Evolutionary conservation across 2,113 vertebrate species (phyloP), one percentile per base, ranked within the genome.

Genomic region (Carlito syrichta): DNA sequence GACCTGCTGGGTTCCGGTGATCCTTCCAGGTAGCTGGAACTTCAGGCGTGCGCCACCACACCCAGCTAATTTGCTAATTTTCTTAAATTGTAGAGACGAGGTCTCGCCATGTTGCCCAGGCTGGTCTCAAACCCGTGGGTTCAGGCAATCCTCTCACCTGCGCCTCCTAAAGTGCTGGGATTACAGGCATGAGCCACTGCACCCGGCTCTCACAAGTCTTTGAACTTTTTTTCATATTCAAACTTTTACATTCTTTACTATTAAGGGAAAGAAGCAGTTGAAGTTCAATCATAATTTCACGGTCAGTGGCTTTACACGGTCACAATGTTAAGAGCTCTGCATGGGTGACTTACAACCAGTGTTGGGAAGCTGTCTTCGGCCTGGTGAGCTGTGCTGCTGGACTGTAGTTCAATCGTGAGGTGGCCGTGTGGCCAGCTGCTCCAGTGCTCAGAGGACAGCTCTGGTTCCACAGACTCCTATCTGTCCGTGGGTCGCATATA

Each of bases 311-410:
- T 88, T 78, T 30, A 56, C 54, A 93, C 1, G 78, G 62, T 69
- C 38, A 58, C 35, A 56, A 91, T 22, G 16, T 73, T 58, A 91
- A 93, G 86, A 87, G 66, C 23, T 91, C 69, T 83, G 66, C 83
- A 68, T 25, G 11, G 35, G 27, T 17, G 91, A 96, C 98, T 99
- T 98, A 99, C 99, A 98, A 99, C 99, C 32, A 99, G 98, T 0
- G 99, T 38, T 99, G 99, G 0, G 99, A 99, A n/a, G 99, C 99
- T 77, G 99, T 99, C 98, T 99, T 99, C 93, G 99, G 99, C 98
- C 99, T 99, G 98, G 99, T 98, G 45, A 99, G 99, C 43, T 99
- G 98, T 62, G 99, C 99, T 99, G 93, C 99, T 99, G 56, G 99
- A 98, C 98, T 99, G 99, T 98, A 99, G 99, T 97, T 99, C 99